A percentile compares a stretch with the other conserved stretches of the same genome.
These are phyloP conservation scores for Lethrus apterus DNA, from an alignment of 1,140 invertebrate genomes.

Conservation along the genomic window DNA sequence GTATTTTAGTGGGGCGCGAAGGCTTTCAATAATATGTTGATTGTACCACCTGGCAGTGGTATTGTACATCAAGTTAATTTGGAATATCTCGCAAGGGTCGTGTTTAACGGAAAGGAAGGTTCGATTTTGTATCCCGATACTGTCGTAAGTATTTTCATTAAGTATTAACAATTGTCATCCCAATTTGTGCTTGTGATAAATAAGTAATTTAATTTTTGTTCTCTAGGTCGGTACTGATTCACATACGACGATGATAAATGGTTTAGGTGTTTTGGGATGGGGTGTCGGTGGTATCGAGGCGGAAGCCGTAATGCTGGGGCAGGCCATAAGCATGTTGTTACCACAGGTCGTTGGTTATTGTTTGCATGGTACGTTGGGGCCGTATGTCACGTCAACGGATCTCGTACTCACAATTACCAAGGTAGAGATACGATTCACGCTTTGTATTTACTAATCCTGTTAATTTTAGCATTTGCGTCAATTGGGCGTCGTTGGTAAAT, in stretches of 20 bases:
- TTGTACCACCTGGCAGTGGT: conserved; percentile 95
- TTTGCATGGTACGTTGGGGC: conserved; percentile 70
- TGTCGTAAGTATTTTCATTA: conserved; percentile 49
- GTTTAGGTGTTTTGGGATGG: conserved; percentile 73
- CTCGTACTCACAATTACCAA: conserved; percentile 96
- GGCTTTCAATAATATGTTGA: conserved; percentile 92
- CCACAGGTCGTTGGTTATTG: conserved; percentile 95
- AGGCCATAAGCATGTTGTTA: conserved; percentile 92
- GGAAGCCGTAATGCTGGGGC: conserved; percentile 88
- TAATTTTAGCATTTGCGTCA: conserved; percentile 75
- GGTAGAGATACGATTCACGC: conserved; percentile 45
- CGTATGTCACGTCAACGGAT: conserved; percentile 93
- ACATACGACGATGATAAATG: conserved; percentile 99
- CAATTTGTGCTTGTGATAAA: neutral
- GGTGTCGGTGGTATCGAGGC: conserved; percentile 79
- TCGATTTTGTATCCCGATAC: conserved; percentile 83
- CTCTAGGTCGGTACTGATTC: conserved; percentile 86
- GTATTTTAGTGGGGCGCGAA: conserved; percentile 83
- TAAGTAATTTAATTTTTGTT: neutral
- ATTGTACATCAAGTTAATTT: conserved; percentile 98
- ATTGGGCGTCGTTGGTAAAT: conserved; percentile 94
- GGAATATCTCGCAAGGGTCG: conserved; percentile 92
- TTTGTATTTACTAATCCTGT: neutral
- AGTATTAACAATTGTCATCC: no score
- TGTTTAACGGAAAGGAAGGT: conserved; percentile 65